These are phyloP conservation scores for Drosophila nr. perissopoda DNA, from an alignment of 2,888 invertebrate species.

Conservation along the genomic window DNA sequence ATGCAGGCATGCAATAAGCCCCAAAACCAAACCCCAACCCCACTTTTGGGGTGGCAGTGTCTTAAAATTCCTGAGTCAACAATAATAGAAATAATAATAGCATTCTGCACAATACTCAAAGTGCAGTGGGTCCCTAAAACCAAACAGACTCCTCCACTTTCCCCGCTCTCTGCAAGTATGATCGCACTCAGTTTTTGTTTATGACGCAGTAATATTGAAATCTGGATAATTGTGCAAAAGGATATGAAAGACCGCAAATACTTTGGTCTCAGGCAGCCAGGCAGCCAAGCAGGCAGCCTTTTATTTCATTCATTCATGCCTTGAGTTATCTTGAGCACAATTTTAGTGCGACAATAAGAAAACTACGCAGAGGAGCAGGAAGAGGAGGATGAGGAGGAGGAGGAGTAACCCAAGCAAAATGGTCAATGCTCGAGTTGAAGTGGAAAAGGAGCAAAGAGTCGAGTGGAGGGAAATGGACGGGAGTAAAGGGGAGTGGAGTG, in stretches of 20 bases:
- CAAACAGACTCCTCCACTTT: background rate
- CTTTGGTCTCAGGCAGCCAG: conserved; percentile 39
- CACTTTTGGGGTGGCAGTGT: background rate
- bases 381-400: conserved; percentile 10
- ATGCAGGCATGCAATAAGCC: conserved; percentile 12
- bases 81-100: conserved; percentile 72
- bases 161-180: conserved; percentile 11
- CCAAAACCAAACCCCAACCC: background rate
- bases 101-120: conserved; percentile 43
- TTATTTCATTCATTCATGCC: conserved; percentile 47
- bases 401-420: conserved; percentile 24
- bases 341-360: conserved; percentile 65
- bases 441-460: background rate
- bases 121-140: conserved; percentile 3
- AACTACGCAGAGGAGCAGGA: conserved; percentile 14
- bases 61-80: conserved; percentile 53
- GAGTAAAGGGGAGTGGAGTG: conserved; percentile 29
- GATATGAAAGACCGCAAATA: conserved; percentile 77
- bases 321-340: conserved; percentile 67
- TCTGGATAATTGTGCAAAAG: conserved; percentile 77
- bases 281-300: conserved; percentile 28
- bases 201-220: conserved; percentile 74
- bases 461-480: conserved; percentile 19
- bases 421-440: conserved; percentile 36
- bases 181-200: conserved; percentile 68